phyloP scores from a whole-genome alignment of 2,797 vertebrate species.

The Carcharodon carcharias region DNA sequence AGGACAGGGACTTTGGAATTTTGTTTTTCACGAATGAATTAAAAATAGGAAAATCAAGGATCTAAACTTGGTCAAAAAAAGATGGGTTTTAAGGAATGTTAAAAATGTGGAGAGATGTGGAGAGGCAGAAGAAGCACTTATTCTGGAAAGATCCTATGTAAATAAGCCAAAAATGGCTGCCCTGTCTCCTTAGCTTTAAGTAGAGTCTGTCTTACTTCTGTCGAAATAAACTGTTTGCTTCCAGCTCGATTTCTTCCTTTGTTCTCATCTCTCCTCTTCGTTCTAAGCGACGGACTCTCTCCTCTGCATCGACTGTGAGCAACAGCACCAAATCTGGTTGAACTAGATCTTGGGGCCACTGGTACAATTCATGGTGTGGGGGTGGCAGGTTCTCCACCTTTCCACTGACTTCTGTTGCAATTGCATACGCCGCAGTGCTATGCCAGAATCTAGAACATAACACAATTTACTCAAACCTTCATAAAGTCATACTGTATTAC shows the following conservation, averaged over 20 bases:
- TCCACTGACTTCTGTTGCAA: conserved; percentile 77
- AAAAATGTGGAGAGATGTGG: background rate
- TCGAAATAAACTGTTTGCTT: conserved; percentile 70
- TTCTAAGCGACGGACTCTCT: conserved; percentile 65
- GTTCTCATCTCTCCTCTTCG: conserved; percentile 68
- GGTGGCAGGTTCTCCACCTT: conserved; percentile 65
- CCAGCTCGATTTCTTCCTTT: conserved; percentile 72
- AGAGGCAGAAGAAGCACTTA: background rate
- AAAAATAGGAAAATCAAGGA: background rate
- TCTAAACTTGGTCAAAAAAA: background rate
- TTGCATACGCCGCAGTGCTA: conserved; percentile 84
- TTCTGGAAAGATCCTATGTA: background rate
- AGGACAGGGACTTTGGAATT: background rate
- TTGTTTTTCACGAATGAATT: background rate
- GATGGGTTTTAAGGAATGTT: background rate
- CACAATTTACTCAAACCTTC: background rate
- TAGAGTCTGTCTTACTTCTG: conserved; percentile 63
- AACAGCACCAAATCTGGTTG: conserved; percentile 74
- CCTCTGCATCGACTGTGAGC: conserved; percentile 70
- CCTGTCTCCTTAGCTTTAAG: background rate
- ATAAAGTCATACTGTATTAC: background rate
- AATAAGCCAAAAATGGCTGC: background rate
- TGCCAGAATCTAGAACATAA: conserved; percentile 78
- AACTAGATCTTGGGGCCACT: conserved; percentile 80
- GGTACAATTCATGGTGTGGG: conserved; percentile 65